Evolutionary conservation across 2,113 vertebrate species (phyloP), one percentile per base, ranked within the genome.

Genomic region (Cebus imitator): DNA sequence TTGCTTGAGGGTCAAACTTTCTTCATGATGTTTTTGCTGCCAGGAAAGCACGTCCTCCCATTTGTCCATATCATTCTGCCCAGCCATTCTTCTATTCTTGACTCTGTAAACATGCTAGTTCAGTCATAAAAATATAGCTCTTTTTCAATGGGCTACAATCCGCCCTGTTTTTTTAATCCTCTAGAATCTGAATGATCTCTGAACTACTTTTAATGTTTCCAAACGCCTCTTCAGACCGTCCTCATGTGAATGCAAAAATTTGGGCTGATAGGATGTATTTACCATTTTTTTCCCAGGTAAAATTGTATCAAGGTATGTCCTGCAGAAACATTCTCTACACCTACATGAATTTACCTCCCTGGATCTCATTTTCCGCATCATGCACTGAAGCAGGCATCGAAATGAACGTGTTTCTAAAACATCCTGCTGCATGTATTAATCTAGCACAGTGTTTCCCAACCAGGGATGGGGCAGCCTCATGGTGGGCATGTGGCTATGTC

Each of bases 1-100:
- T 21, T 13, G 16, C 76, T 43, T 20, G 1, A 23, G 27, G 11
- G 8, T 64, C 9, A 1, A 21, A 52, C 45, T 68, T 68, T 32
- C 6, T 45, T 84, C 6, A 0, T 10, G 3, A 7, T 6, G 1
- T 5, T n/a, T 84, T 70, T 70, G 37, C n/a, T 70, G 21, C 61
- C 4, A 4, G 23, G 5, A 8, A 20, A 27, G 7, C 4, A 2
- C 0, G 9, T 3, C 5, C 43, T 16, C 14, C 0, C 1, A 32
- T 17, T 55, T 14, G 12, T 7, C 23, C 40, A 0, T 45, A 1
- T 66, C 16, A 21, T 27, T 27, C 32, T 61, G 68, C 40, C 40
- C 68, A 50, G 25, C 3, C 25, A 20, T 6, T 30, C 9, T 11
- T n/a, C 10, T n/a, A 16, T 58, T 57, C 25, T 57, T 3, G 13